phyloP scores from a whole-genome alignment of 1,140 invertebrate genomes.

The Papilio aristodemus region DNA sequence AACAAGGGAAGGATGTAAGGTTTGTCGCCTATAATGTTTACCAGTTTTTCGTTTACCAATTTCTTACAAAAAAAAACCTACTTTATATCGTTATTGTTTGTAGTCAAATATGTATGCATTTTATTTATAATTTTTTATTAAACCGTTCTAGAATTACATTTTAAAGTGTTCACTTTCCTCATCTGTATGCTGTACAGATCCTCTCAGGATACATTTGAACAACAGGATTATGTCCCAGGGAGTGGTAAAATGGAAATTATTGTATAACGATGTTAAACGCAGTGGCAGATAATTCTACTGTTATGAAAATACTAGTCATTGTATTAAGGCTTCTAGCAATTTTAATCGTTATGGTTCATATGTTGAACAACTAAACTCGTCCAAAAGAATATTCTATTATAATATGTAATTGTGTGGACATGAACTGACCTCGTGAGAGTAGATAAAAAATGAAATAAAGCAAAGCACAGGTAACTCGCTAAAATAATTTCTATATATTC shows the following conservation, averaged over 20 bases:
- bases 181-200: not conserved
- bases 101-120: not conserved
- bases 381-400: too few relatives aligned
- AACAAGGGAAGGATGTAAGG: too few relatives aligned
- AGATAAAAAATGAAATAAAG: too few relatives aligned
- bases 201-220: slow-evolving; percentile 12
- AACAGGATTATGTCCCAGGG: slow-evolving; percentile 5
- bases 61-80: too few relatives aligned
- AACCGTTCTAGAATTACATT: not conserved
- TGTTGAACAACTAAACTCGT: too few relatives aligned
- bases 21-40: too few relatives aligned
- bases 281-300: not conserved
- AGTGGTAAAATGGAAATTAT: slow-evolving; percentile 20
- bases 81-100: not conserved
- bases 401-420: too few relatives aligned
- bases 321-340: not conserved
- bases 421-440: too few relatives aligned
- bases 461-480: too few relatives aligned
- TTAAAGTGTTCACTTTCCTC: slow-evolving; percentile 1
- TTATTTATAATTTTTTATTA: not conserved
- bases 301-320: slow-evolving; percentile 3
- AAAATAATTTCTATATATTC: too few relatives aligned
- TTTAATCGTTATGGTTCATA: too few relatives aligned
- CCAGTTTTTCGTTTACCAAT: too few relatives aligned
- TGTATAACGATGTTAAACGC: not conserved